Percentiles rank a stretch among this genome's conserved stretches.
phyloP scores from a whole-genome alignment of 2,797 vertebrate genomes.

The Ibycter americanus region DNA sequence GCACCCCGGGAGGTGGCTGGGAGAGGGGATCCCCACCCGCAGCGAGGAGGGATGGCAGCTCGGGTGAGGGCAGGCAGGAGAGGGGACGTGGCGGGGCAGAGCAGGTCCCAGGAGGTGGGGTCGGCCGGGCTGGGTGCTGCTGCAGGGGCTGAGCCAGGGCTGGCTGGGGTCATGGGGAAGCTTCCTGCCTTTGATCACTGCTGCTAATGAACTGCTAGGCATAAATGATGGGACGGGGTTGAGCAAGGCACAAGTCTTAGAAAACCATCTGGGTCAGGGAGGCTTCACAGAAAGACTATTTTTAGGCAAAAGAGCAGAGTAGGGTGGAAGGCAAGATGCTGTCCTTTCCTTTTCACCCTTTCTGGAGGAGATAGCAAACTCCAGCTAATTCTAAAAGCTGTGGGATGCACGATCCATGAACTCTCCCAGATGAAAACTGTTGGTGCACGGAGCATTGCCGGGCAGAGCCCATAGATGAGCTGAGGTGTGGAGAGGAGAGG shows the following conservation, averaged over 20 bases:
- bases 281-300: background rate
- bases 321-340: background rate
- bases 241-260: background rate
- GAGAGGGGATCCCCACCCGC: background rate
- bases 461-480: background rate
- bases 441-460: accelerated
- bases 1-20: background rate
- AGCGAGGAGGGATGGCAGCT: background rate
- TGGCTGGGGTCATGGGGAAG: background rate
- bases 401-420: background rate
- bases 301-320: background rate
- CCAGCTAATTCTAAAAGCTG: background rate
- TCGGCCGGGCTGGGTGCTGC: accelerated
- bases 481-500: accelerated
- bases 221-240: background rate
- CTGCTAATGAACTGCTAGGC: background rate
- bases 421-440: background rate
- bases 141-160: background rate
- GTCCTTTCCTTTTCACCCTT: background rate
- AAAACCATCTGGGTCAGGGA: background rate
- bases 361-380: background rate
- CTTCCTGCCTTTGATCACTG: background rate
- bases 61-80: background rate
- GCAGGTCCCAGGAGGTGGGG: background rate
- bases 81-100: background rate